Conservation (phyloP, 2,888 invertebrate genomes). For the Dolichomitus sp. region DNA sequence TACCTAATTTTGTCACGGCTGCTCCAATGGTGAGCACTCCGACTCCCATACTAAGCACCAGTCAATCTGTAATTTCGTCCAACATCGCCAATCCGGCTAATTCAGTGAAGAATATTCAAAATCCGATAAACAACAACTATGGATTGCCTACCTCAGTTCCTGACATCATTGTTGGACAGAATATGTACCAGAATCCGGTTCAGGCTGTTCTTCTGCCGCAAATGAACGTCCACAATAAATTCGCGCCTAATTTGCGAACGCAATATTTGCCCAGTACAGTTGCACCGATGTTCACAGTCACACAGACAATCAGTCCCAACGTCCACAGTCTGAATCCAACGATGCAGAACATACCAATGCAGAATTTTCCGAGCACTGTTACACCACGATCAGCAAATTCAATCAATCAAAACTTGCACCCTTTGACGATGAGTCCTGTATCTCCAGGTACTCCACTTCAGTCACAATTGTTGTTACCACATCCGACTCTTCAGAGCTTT, state of each 20-base stretch:
- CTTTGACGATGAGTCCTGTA: conserved; percentile 63
- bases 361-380: conserved; percentile 67
- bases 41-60: conserved; percentile 74
- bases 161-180: conserved; percentile 83
- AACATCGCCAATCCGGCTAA: conserved; percentile 36
- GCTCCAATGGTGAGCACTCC: conserved; percentile 75
- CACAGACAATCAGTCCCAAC: conserved; percentile 70
- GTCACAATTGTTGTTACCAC: conserved; percentile 74
- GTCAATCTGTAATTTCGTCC: conserved; percentile 57
- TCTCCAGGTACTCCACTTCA: neutral
- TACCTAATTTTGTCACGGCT: conserved; percentile 77
- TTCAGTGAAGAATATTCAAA: conserved; percentile 59
- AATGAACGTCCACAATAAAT: conserved; percentile 70
- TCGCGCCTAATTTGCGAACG: conserved; percentile 69
- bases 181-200: conserved; percentile 77
- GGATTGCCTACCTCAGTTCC: conserved; percentile 75
- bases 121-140: conserved; percentile 69
- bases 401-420: conserved; percentile 61
- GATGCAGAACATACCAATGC: conserved; percentile 68
- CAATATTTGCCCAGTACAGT: conserved; percentile 77
- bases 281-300: conserved; percentile 78
- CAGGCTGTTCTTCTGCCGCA: conserved; percentile 77
- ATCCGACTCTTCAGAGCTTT: conserved; percentile 69
- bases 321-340: conserved; percentile 69
- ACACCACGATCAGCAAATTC: conserved; percentile 66